Conservation (phyloP, 2,797 vertebrate species). For the Sebastes cheni region DNA sequence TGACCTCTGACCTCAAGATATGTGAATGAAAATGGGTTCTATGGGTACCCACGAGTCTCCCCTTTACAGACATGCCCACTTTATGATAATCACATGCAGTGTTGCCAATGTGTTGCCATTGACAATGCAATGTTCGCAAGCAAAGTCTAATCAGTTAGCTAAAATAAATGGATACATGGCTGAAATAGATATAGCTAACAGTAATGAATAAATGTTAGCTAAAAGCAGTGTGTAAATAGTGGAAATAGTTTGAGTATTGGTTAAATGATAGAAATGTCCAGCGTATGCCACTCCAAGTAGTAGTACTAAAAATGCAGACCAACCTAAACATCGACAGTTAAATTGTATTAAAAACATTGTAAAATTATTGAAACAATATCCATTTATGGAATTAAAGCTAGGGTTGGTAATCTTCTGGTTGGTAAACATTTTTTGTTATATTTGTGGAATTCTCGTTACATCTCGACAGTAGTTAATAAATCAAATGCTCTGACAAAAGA, state of each 20-base stretch:
- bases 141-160: background rate
- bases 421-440: background rate
- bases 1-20: too few species aligned
- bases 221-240: background rate
- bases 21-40: too few species aligned
- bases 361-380: background rate
- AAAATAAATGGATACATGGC: background rate
- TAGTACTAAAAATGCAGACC: background rate
- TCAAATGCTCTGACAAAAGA: too few species aligned
- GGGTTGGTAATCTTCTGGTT: too few species aligned
- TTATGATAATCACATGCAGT: too few species aligned
- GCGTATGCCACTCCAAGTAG: background rate
- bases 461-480: too few species aligned
- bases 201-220: background rate
- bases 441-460: too few species aligned
- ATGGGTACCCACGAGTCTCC: too few species aligned
- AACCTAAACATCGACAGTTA: background rate
- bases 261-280: background rate
- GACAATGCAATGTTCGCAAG: background rate
- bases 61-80: too few species aligned
- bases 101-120: background rate
- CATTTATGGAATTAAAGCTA: background rate
- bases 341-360: background rate
- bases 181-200: background rate
- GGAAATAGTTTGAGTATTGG: background rate